Conservation (phyloP, 92 coral and sea anemone genomes). For the Heliopora coerulea region DNA sequence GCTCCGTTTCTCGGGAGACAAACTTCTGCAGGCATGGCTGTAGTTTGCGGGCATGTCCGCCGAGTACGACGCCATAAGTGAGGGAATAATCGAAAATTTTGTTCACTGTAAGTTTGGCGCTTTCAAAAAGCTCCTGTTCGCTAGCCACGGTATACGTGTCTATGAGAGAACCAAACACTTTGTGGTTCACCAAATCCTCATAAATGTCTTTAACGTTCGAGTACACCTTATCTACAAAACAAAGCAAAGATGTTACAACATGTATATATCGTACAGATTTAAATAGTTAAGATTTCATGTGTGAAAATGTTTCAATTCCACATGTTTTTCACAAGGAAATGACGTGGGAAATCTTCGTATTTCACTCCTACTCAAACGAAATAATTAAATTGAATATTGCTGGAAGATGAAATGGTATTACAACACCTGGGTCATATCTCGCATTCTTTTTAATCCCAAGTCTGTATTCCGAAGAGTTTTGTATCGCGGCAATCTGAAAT, state of each 20-base stretch:
- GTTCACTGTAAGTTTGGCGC: constrained; percentile 69
- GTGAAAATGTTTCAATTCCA: too few species aligned
- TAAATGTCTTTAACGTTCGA: constrained; percentile 73
- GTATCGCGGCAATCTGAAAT: constrained; percentile 11
- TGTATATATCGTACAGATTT: too few species aligned
- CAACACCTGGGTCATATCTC: constrained; percentile 21
- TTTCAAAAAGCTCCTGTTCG: constrained; percentile 61
- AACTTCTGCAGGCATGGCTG: constrained; percentile 68
- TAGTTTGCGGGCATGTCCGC: constrained; percentile 89
- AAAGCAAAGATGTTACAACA: too few species aligned
- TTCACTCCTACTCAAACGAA: too few species aligned
- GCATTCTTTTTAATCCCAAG: constrained; percentile 33
- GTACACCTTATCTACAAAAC: constrained; percentile 37
- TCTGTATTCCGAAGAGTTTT: constrained; percentile 33
- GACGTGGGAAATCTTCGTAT: too few species aligned
- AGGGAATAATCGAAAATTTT: constrained; percentile 73
- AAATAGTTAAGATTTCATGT: too few species aligned
- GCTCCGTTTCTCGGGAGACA: constrained; percentile 9
- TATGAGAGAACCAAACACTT: constrained; percentile 79
- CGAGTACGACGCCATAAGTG: constrained; percentile 88
- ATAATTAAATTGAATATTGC: too few species aligned
- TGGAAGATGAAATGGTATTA: too few species aligned
- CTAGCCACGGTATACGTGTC: constrained; percentile 92
- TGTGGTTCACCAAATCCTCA: constrained; percentile 68
- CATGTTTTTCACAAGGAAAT: too few species aligned